A percentile compares a stretch with the other conserved stretches of the same genome.
phyloP scores from a whole-genome alignment of 2,113 vertebrate genomes.

The Clarias magur region DNA sequence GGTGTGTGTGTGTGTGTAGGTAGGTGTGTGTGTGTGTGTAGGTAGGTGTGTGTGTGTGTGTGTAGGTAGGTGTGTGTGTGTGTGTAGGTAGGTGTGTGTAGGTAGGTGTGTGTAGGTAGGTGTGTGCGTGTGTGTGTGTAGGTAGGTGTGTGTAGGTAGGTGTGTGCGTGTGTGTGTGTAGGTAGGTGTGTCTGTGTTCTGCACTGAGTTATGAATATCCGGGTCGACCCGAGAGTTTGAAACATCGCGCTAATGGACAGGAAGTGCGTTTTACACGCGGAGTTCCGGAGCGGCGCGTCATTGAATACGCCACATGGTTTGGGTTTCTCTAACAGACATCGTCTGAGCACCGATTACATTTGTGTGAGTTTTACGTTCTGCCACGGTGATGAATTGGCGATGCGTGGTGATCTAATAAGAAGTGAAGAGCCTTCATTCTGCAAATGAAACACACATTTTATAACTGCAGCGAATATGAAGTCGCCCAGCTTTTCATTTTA shows the following conservation, averaged over 20 bases:
- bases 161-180: background rate
- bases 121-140: background rate
- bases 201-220: background rate
- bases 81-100: too few relatives aligned
- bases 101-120: too few relatives aligned
- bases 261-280: background rate
- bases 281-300: background rate
- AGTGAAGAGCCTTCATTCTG: background rate
- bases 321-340: background rate
- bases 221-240: background rate
- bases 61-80: background rate
- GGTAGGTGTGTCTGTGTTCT: background rate
- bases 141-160: background rate
- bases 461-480: background rate
- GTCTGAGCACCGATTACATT: background rate
- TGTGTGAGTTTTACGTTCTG: background rate
- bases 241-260: slow-evolving; percentile 13
- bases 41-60: too few relatives aligned
- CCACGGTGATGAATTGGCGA: background rate
- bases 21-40: background rate
- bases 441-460: background rate
- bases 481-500: background rate
- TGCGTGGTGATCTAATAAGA: background rate
- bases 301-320: background rate
- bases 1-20: background rate